Evolutionary conservation across 2,888 invertebrate genomes (phyloP), one percentile per base, ranked within the genome.

Genomic region (Dastarcus helophoroides): DNA sequence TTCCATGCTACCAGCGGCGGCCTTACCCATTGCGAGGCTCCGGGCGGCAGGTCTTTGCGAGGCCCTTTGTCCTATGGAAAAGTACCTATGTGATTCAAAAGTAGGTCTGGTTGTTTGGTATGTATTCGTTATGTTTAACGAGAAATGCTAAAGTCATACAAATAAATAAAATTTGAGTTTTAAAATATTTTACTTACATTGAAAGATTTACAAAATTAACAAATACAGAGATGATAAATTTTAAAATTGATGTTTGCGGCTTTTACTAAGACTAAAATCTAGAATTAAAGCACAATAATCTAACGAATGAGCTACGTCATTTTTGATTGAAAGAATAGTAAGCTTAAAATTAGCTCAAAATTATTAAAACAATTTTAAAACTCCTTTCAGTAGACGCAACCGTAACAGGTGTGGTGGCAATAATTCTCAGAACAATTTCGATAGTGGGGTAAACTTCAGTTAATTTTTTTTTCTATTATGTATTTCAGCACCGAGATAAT

Each of bases 361-460:
- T n/a, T n/a, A n/a, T n/a, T n/a, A n/a, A n/a, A n/a, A n/a, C n/a
- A n/a, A n/a, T n/a, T 7, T 17, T 6, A 44, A 27, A 45, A 36
- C 39, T 44, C 36, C 41, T 42, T 41, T 42, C 38, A 33, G 38
- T 31, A 36, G 36, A 39, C 26, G 39, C 38, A 39, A 41, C 37
- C 29, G 39, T 39, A 16, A 35, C 35, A 40, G 37, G 36, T 38
- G 38, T 41, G 34, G 39, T 40, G 33, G 36, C 35, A 36, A 41
- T 34, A 37, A 38, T 41, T 39, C 34, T 33, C 36, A 42, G 37
- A 26, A 40, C 38, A 36, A 40, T 36, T 41, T 41, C 38, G 32
- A 40, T 38, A 36, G 29, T 40, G 36, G 28, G 32, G 22, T 32
- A 39, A 30, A 31, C 34, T 39, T 40, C 33, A 31, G 31, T 31